A percentile compares a stretch with the other conserved stretches of the same genome.
These are phyloP conservation scores for Paramuricea clavata DNA, from an alignment of 92 coral and sea anemone species.

Conservation along the genomic window DNA sequence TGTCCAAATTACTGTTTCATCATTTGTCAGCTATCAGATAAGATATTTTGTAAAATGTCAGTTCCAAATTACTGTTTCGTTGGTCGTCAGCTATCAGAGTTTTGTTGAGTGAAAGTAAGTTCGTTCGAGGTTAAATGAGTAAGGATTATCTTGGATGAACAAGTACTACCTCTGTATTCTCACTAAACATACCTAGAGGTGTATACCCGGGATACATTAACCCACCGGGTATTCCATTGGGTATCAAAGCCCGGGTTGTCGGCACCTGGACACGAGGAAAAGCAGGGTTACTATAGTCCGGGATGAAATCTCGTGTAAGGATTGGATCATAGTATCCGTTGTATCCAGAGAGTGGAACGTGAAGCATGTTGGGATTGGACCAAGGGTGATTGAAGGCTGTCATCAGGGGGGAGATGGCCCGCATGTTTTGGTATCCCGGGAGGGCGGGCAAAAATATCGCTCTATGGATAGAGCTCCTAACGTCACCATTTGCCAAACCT, in stretches of 20 bases:
- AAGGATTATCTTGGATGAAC: conserved; percentile 18
- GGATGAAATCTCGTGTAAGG: conserved; percentile 42
- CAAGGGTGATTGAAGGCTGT: neutral
- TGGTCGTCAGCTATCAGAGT: too few species aligned
- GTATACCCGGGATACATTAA: conserved; percentile 25
- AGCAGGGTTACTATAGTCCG: conserved; percentile 10
- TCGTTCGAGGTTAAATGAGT: too few species aligned
- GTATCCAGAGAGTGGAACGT: conserved; percentile 20
- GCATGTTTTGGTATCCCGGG: neutral
- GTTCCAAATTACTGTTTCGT: too few species aligned
- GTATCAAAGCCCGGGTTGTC: conserved; percentile 10
- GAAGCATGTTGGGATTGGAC: conserved; percentile 10
- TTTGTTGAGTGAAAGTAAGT: neutral
- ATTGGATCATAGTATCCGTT: conserved; percentile 47
- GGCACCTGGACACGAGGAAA: conserved; percentile 27
- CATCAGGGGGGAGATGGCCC: neutral
- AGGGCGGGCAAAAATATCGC: conserved; percentile 5
- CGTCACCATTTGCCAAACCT: neutral
- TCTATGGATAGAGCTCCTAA: conserved; percentile 1
- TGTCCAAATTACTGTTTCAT: too few species aligned
- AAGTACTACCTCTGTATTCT: conserved; percentile 41
- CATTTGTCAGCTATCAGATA: too few species aligned
- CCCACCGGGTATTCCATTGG: conserved; percentile 9
- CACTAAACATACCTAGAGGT: conserved; percentile 45
- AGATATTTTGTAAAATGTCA: too few species aligned